Base-by-base conservation (phyloP, 2,888 invertebrate species). In the Dasysyrphus albostriatus region DNA sequence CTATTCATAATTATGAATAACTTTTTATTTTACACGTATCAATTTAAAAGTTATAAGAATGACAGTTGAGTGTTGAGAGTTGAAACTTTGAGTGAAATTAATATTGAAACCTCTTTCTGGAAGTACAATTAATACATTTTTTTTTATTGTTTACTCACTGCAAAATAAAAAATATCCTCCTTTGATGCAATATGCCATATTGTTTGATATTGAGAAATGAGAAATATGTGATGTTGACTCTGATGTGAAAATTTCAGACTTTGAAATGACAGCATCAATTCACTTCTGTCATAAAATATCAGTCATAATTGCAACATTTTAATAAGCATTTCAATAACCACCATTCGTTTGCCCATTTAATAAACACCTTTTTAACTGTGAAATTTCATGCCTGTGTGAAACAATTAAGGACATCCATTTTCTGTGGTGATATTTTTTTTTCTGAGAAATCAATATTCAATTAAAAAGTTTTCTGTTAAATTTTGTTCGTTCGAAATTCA, bases 401-500 rank as follows among this genome's bases (percentile, higher is more conserved):
- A 69, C 47, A 61, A 61, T 61, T 63, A 24, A 78, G 69, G 47
- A 24, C 10, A 0, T 9, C 59, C 51, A 73, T 73, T 77, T 61
- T 54, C 78, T 32, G 47, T 34, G 6, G 19, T 9, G 37, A 63
- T 56, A 56, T 42, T 58, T 69, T 78, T 74, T 69, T 54, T 49
- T 9, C 19, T 34, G 42, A 14, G 39, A 70, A 80, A 84, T 84
- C 80, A 84, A 80, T 80, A 80, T 84, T 80, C 75, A 84, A 80
- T 84, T 83, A 78, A 83, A 78, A 82, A 76, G 47, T 73, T 72
- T 56, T 32, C 16, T 47, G 10, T 65, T 37, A 39, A 73, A 39
- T 78, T 61, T 44, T 44, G n/a, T 29, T 67, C 44, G 44, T 29
- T 16, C 16, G 49, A 49, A 34, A 59, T 19, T 34, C 29, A 58